These are phyloP conservation scores for Pristionchus pacificus DNA, from an alignment of 1,140 invertebrate genomes.

Conservation along the genomic window DNA sequence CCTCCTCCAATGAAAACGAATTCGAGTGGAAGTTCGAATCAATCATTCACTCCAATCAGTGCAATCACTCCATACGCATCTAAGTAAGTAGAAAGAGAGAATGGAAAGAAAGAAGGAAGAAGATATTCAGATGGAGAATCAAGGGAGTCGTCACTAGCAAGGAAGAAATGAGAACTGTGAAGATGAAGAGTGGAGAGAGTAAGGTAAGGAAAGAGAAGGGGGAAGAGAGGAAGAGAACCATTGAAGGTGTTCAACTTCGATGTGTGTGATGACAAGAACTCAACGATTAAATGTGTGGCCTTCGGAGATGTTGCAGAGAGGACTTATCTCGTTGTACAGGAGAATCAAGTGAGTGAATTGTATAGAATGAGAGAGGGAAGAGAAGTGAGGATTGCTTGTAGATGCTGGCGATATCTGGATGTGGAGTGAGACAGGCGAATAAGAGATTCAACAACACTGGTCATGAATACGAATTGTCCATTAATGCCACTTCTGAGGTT, in stretches of 20 bases:
- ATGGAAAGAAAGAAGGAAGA: neutral
- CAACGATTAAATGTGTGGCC: neutral
- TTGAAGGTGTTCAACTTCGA: neutral
- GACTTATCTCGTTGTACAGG: neutral
- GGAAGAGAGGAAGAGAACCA: neutral
- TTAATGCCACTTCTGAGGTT: neutral
- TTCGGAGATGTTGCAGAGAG: neutral
- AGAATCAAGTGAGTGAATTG: neutral
- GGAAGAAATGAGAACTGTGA: neutral
- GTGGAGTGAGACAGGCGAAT: neutral
- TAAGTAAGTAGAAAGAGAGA: too few species aligned
- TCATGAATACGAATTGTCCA: neutral
- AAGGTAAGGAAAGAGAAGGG: neutral
- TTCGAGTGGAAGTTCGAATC: too few species aligned
- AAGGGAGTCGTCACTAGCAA: neutral
- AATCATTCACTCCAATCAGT: too few species aligned
- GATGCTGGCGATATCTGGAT: too few species aligned
- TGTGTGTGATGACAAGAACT: neutral
- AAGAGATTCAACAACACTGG: neutral
- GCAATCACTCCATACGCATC: too few species aligned
- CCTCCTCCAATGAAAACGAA: too few species aligned
- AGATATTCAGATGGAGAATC: neutral
- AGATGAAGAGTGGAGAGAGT: neutral
- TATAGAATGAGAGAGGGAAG: neutral
- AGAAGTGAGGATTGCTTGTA: too few species aligned